A percentile compares a stretch with the other conserved stretches of the same genome.
Evolutionary conservation across 2,888 invertebrate genomes (phyloP).

Genomic region (Nephrotoma appendiculata): DNA sequence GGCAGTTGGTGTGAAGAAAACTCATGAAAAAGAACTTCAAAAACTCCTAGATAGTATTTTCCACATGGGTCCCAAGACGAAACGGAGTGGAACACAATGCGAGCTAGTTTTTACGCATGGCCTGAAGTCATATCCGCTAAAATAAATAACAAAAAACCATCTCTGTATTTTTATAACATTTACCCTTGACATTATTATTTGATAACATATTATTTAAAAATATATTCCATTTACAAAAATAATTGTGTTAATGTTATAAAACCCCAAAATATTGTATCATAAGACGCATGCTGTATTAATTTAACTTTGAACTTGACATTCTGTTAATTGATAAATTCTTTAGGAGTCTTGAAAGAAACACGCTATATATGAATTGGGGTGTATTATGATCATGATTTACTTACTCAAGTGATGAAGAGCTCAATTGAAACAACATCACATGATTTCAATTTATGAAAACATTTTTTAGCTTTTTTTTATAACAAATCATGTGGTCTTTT

Average conservation of each 20-base stretch:
- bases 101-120: background rate
- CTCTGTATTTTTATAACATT: background rate
- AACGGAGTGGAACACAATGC: background rate
- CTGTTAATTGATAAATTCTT: background rate
- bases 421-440: background rate
- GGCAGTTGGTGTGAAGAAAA: background rate
- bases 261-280: background rate
- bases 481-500: background rate
- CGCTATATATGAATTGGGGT: background rate
- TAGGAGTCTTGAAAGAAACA: background rate
- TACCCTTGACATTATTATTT: background rate
- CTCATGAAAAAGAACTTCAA: background rate
- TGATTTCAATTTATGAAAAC: background rate
- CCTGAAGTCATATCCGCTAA: background rate
- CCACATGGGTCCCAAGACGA: background rate
- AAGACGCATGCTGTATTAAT: background rate
- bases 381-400: background rate
- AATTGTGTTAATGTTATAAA: background rate
- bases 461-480: background rate
- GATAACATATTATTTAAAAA: background rate
- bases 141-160: background rate
- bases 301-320: background rate
- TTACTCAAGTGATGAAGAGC: background rate
- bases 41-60: background rate
- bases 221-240: background rate